These are phyloP conservation scores for Montipora efflorescens DNA, from an alignment of 64 coral and sea anemone species.

Conservation along the genomic window DNA sequence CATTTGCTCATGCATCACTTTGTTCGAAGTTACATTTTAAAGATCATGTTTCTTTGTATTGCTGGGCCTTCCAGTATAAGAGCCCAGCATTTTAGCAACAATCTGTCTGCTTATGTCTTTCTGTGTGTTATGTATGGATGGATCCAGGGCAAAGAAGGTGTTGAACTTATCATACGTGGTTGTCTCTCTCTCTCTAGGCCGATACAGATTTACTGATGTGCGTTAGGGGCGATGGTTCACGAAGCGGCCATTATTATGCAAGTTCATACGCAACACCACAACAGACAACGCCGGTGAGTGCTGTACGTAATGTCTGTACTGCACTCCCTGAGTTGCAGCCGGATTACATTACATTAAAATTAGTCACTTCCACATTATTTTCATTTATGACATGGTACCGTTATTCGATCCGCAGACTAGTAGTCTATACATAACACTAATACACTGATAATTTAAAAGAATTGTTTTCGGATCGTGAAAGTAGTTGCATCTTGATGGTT, in stretches of 20 bases:
- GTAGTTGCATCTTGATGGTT: background rate
- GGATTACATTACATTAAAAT: too few species aligned
- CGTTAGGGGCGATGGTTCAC: background rate
- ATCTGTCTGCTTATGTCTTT: background rate
- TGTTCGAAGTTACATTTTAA: too few species aligned
- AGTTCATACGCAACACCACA: background rate
- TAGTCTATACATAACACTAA: too few species aligned
- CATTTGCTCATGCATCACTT: too few species aligned
- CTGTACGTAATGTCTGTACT: background rate
- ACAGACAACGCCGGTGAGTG: background rate
- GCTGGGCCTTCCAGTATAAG: too few species aligned
- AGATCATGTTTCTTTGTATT: too few species aligned
- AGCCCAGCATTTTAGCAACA: background rate
- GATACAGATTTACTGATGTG: constrained; percentile 34
- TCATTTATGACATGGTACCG: too few species aligned
- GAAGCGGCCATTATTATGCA: constrained; percentile 26
- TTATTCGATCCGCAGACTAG: too few species aligned
- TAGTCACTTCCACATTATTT: too few species aligned
- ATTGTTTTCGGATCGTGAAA: too few species aligned
- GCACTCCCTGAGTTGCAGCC: too few species aligned
- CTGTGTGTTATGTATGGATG: background rate
- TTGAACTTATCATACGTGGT: background rate
- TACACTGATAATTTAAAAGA: too few species aligned
- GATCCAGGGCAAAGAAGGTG: background rate
- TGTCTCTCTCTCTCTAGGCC: background rate